phyloP scores from a whole-genome alignment of 2,113 vertebrate genomes.

The Australoheros scitulus region DNA sequence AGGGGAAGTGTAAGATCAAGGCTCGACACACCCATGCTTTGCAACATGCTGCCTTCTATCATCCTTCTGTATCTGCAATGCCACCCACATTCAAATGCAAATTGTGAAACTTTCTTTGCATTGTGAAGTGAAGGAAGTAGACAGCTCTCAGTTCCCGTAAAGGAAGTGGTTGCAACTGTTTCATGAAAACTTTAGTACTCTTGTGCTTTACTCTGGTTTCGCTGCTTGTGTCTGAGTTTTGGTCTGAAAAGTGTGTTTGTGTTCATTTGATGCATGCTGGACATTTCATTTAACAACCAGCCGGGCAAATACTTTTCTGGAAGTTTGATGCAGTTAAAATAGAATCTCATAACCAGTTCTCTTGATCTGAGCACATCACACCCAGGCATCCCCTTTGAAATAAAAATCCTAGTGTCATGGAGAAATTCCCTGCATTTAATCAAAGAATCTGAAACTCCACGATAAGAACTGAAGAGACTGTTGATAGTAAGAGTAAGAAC shows the following conservation, averaged over 20 bases:
- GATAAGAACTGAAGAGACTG: slow-evolving; percentile 27
- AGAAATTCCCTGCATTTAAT: slow-evolving; percentile 19
- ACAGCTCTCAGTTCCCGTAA: slow-evolving; percentile 36
- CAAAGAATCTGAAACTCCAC: background rate
- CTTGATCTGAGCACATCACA: background rate
- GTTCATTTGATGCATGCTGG: background rate
- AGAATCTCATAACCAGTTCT: background rate
- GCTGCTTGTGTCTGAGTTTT: background rate
- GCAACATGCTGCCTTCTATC: background rate
- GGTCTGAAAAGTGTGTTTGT: background rate
- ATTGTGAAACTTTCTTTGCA: background rate
- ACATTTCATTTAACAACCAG: background rate
- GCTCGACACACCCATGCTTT: background rate
- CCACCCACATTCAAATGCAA: background rate
- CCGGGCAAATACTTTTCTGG: background rate
- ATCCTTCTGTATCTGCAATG: background rate
- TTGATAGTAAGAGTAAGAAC: slow-evolving; percentile 11
- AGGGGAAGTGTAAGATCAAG: background rate
- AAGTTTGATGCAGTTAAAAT: background rate
- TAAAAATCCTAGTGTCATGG: background rate
- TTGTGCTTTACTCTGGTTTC: background rate
- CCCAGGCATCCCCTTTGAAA: background rate
- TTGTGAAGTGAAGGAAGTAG: background rate
- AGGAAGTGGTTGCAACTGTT: slow-evolving; percentile 57
- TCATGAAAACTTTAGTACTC: slow-evolving; percentile 9